Evolutionary conservation across 1,140 invertebrate species (phyloP).

Genomic region (Saxidomus purpurata): DNA sequence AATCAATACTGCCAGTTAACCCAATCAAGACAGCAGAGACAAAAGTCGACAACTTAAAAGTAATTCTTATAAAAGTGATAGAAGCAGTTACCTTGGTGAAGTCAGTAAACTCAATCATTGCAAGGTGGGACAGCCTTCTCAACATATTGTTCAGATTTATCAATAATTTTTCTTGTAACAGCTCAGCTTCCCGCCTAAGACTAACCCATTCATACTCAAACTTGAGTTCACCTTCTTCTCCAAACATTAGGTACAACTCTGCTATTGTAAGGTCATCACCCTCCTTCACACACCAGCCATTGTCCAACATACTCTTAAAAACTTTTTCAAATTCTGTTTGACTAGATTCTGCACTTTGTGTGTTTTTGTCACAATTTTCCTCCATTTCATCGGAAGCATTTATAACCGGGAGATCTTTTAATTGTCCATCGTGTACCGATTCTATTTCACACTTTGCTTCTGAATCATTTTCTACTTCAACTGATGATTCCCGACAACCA

Average conservation of each 20-base stretch:
- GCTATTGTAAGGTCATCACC: constrained; percentile 93
- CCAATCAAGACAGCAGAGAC: no score
- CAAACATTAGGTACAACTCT: constrained; percentile 96
- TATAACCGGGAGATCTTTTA: background rate
- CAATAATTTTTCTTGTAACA: constrained; percentile 53
- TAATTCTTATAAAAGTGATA: no score
- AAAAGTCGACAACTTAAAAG: no score
- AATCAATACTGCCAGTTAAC: no score
- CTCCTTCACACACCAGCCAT: constrained; percentile 93
- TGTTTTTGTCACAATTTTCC: constrained; percentile 4
- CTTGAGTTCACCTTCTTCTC: constrained; percentile 92
- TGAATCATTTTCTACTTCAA: background rate
- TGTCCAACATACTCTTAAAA: constrained; percentile 86
- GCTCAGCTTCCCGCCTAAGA: constrained; percentile 27
- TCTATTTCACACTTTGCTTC: background rate
- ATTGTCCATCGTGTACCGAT: background rate
- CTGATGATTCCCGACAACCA: background rate
- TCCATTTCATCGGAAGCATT: background rate
- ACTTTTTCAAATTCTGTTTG: constrained; percentile 46
- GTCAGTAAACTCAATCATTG: constrained; percentile 81
- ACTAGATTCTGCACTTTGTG: constrained; percentile 37
- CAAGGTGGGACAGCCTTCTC: constrained; percentile 80
- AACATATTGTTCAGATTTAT: constrained; percentile 79
- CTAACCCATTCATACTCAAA: constrained; percentile 93
- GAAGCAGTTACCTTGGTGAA: constrained; percentile 72